Conservation (phyloP, 1,140 invertebrate species). For the Calephelis virginiensis region DNA sequence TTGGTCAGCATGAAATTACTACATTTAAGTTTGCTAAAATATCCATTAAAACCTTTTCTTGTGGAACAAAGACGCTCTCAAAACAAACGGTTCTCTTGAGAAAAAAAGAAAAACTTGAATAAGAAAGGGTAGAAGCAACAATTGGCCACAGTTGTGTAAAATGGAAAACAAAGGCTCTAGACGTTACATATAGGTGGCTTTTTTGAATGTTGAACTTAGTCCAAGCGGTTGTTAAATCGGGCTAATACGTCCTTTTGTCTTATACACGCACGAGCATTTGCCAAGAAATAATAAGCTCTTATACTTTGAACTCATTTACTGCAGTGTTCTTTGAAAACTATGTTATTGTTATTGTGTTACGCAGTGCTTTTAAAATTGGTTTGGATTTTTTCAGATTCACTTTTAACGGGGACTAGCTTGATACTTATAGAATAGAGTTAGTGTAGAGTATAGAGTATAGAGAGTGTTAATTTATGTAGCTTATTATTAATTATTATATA, state of each 20-base stretch:
- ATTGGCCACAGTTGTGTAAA: conserved; percentile 53
- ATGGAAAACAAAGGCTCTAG: conserved; percentile 48
- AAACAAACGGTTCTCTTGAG: conserved; percentile 23
- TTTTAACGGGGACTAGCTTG: background rate
- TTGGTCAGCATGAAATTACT: background rate
- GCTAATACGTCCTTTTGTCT: conserved; percentile 42
- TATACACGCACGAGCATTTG: conserved; percentile 25
- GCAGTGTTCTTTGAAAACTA: background rate
- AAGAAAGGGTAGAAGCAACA: conserved; percentile 53
- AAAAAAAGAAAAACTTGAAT: conserved; percentile 31
- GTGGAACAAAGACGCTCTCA: conserved; percentile 28
- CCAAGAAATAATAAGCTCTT: conserved; percentile 25
- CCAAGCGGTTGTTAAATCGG: conserved; percentile 55
- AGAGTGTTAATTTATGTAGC: too few species aligned
- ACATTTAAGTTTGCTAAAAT: conserved; percentile 10
- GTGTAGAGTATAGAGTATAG: too few species aligned
- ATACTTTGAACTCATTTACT: conserved; percentile 9
- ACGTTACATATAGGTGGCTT: conserved; percentile 40
- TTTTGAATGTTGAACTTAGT: conserved; percentile 56
- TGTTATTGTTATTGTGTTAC: background rate
- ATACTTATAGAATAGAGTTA: too few species aligned
- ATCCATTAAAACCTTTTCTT: conserved; percentile 3
- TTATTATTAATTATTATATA: too few species aligned
- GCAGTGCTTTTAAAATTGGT: background rate
- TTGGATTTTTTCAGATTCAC: background rate